phyloP scores from a whole-genome alignment of 2,797 vertebrate genomes.

The Eremophila alpestris region DNA sequence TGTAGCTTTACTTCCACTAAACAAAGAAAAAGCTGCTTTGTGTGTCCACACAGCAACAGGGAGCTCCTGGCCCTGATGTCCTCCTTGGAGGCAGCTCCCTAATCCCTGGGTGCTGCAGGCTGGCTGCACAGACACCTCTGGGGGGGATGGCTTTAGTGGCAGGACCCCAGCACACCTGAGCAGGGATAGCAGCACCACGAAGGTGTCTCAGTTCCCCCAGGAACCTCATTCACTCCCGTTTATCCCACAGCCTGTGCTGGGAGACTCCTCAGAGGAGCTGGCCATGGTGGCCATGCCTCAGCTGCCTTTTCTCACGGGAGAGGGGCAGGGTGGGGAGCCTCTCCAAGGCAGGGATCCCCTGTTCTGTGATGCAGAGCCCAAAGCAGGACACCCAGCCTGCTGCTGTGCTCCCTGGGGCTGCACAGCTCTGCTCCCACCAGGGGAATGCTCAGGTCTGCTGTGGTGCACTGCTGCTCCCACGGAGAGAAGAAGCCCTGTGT shows the following conservation, averaged over 20 bases:
- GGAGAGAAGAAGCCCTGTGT: neutral
- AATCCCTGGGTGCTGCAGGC: neutral
- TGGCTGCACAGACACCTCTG: neutral
- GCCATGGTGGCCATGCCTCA: neutral
- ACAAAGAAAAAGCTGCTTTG: neutral
- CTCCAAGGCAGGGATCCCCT: neutral
- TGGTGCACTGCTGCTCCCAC: fast-evolving
- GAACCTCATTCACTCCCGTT: neutral
- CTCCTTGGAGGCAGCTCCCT: neutral
- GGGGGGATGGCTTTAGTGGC: neutral
- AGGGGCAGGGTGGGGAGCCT: neutral
- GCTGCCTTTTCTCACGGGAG: fast-evolving
- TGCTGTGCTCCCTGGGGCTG: neutral
- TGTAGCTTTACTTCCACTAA: neutral
- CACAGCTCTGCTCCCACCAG: neutral
- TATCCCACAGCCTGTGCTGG: neutral
- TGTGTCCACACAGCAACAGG: neutral
- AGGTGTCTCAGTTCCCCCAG: neutral
- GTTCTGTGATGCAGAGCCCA: neutral
- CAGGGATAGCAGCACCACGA: neutral
- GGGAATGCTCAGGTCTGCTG: neutral
- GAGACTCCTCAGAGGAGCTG: neutral
- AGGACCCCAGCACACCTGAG: neutral
- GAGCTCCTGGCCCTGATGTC: neutral
- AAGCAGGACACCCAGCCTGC: neutral